Percentiles rank a stretch among this genome's conserved stretches.
These are phyloP conservation scores for Folsomia candida DNA, from an alignment of 2,888 invertebrate species.

Conservation along the genomic window DNA sequence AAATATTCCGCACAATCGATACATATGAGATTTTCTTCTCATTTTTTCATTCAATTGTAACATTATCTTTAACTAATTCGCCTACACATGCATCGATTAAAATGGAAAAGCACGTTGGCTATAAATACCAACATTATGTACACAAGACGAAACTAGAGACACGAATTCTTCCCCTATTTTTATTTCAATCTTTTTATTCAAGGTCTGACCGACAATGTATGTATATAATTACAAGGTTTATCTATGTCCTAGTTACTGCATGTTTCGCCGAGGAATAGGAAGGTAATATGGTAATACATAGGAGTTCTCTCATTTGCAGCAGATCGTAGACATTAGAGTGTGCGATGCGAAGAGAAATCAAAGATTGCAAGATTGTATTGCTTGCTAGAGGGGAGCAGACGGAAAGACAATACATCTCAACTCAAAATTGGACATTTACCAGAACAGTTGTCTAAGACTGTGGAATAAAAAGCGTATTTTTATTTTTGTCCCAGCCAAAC, in stretches of 20 bases:
- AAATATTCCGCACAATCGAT: too few relatives aligned
- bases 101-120: not conserved
- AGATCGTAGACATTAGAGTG: not conserved
- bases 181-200: slow-evolving; percentile 1
- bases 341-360: not conserved
- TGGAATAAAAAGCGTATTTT: not conserved
- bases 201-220: not conserved
- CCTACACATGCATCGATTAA: too few relatives aligned
- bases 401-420: slow-evolving; percentile 1
- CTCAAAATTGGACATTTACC: slow-evolving; percentile 3
- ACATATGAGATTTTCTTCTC: too few relatives aligned
- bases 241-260: too few relatives aligned
- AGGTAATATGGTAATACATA: too few relatives aligned
- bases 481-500: slow-evolving; percentile 2
- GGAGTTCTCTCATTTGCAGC: not conserved
- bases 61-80: too few relatives aligned
- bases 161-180: not conserved
- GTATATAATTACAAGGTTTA: not conserved
- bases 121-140: not conserved
- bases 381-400: not conserved
- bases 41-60: too few relatives aligned
- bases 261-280: too few relatives aligned
- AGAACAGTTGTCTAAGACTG: not conserved
- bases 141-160: not conserved
- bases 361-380: too few relatives aligned